Evolutionary conservation across 1,140 invertebrate species (phyloP).

Genomic region (Bombus fervidus): DNA sequence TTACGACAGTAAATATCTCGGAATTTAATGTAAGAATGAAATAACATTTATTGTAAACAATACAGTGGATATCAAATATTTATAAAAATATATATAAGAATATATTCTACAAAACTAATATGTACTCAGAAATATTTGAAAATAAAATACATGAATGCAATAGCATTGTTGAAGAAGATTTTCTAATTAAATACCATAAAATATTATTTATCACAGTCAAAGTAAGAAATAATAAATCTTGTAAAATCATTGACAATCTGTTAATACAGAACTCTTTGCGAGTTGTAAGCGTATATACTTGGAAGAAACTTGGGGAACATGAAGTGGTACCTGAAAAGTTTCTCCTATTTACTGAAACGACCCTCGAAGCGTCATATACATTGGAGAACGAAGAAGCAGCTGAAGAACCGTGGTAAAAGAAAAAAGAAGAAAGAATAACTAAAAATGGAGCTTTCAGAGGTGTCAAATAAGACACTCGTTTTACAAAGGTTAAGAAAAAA

Average conservation of each 20-base stretch:
- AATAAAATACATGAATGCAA: not conserved
- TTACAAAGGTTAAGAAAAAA: not conserved
- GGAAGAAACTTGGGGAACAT: conserved; percentile 1
- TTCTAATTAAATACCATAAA: not conserved
- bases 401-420: not conserved
- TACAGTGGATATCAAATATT: not conserved
- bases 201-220: not conserved
- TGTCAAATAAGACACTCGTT: conserved; percentile 15
- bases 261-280: not conserved
- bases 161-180: not conserved
- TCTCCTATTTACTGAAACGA: conserved; percentile 20
- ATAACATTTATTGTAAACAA: not conserved
- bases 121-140: not conserved
- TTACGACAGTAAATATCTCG: too few species aligned
- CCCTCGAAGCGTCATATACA: conserved; percentile 20
- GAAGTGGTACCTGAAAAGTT: conserved; percentile 12
- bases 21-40: not conserved
- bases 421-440: conserved; percentile 9
- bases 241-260: not conserved
- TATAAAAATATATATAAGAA: not conserved
- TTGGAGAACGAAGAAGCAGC: not conserved
- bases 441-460: conserved; percentile 10
- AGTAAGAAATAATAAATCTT: not conserved
- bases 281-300: not conserved
- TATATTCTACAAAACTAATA: not conserved